phyloP scores from a whole-genome alignment of 2,113 vertebrate species.

The Xenopus tropicalis region DNA sequence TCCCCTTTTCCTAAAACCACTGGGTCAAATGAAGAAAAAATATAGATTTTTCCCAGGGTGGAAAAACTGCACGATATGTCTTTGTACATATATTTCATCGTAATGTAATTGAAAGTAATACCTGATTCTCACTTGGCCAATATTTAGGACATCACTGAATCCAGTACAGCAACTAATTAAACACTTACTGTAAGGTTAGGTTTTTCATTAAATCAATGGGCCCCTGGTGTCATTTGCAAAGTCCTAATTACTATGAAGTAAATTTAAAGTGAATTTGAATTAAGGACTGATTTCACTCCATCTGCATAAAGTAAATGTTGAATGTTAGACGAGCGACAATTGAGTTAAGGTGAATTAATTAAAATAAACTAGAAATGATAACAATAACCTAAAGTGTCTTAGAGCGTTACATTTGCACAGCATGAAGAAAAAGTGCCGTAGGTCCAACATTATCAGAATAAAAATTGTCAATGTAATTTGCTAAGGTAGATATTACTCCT shows the following conservation, averaged over 20 bases:
- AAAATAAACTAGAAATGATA: slow-evolving; percentile 35
- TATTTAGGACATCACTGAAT: slow-evolving; percentile 71
- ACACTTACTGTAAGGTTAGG: slow-evolving; percentile 79
- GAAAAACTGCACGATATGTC: too few species aligned
- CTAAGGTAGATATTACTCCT: too few species aligned
- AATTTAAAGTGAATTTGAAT: slow-evolving; percentile 85
- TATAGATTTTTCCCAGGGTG: too few species aligned
- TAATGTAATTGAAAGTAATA: slow-evolving; percentile 74
- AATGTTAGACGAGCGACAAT: slow-evolving; percentile 80
- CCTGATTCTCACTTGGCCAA: slow-evolving; percentile 73
- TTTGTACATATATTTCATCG: slow-evolving; percentile 12
- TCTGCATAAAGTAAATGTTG: slow-evolving; percentile 76
- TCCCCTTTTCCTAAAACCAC: too few species aligned
- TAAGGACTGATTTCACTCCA: slow-evolving; percentile 79
- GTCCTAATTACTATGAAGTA: slow-evolving; percentile 80
- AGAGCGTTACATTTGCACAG: too few species aligned
- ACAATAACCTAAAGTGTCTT: too few species aligned
- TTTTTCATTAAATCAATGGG: slow-evolving; percentile 84
- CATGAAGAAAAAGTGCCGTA: too few species aligned
- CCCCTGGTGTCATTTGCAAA: slow-evolving; percentile 77
- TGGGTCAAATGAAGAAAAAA: too few species aligned
- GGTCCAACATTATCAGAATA: too few species aligned
- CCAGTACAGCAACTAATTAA: slow-evolving; percentile 76
- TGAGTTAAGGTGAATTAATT: slow-evolving; percentile 78
- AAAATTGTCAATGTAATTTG: too few species aligned